A percentile compares a stretch with the other conserved stretches of the same genome.
Conservation (phyloP, 2,888 invertebrate genomes). For the Frankliniella intonsa region DNA sequence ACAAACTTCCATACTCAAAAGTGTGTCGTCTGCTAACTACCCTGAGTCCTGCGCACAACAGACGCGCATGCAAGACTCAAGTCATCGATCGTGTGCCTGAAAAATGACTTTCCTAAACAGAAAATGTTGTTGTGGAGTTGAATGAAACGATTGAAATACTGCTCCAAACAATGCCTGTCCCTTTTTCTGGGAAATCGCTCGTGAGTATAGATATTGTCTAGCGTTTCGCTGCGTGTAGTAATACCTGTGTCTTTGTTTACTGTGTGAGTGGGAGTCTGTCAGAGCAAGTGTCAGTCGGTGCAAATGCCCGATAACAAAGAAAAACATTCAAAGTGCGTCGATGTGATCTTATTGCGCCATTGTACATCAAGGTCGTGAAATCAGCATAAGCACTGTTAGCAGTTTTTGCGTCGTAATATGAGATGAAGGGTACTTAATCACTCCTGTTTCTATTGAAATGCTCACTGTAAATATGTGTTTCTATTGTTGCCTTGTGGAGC, state of each 20-base stretch:
- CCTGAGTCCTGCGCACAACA: not conserved
- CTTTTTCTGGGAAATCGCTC: too few relatives aligned
- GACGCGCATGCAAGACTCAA: not conserved
- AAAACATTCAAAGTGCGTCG: not conserved
- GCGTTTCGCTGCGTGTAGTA: not conserved
- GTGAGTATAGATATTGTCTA: too few relatives aligned
- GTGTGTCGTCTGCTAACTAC: slow-evolving; percentile 21
- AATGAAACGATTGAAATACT: too few relatives aligned
- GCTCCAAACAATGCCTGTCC: too few relatives aligned
- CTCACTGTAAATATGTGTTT: too few relatives aligned
- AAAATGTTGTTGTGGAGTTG: too few relatives aligned
- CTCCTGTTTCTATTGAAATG: too few relatives aligned
- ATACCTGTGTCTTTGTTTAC: slow-evolving; percentile 3
- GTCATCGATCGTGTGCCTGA: slow-evolving; percentile 11
- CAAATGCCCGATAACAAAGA: slow-evolving; percentile 13
- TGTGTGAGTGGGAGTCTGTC: not conserved
- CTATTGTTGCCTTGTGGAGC: too few relatives aligned
- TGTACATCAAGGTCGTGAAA: not conserved
- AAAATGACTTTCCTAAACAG: not conserved
- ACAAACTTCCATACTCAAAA: not conserved
- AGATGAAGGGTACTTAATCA: too few relatives aligned
- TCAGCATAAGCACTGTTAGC: too few relatives aligned
- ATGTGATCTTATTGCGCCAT: not conserved
- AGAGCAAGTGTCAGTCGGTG: slow-evolving; percentile 11
- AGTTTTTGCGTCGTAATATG: too few relatives aligned